Evolutionary conservation across 2,113 vertebrate genomes (phyloP).

Genomic region (Passer montanus): DNA sequence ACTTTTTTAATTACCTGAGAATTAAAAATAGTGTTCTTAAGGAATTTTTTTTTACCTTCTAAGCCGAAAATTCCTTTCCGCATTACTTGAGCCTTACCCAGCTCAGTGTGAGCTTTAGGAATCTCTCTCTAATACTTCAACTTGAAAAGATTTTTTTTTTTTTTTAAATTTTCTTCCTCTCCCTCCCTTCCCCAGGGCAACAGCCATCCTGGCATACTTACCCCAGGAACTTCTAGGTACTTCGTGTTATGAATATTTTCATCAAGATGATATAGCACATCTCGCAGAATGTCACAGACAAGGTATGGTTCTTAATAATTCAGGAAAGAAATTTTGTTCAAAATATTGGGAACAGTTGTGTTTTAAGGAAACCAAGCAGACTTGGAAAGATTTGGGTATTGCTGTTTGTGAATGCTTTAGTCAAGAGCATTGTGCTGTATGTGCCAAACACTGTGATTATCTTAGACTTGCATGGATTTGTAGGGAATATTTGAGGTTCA

Average conservation of each 20-base stretch:
- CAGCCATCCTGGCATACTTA: constrained; percentile 95
- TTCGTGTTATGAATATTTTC: constrained; percentile 98
- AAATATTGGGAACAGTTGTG: background rate
- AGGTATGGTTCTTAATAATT: constrained; percentile 75
- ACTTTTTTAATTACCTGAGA: background rate
- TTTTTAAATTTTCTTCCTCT: background rate
- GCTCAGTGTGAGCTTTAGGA: background rate
- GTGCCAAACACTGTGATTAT: background rate
- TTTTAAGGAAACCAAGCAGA: background rate
- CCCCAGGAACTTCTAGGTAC: constrained; percentile 98
- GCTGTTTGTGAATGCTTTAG: background rate
- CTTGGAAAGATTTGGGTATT: background rate
- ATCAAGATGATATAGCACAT: constrained; percentile 96
- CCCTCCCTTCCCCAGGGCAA: constrained; percentile 77
- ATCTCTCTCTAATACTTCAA: background rate
- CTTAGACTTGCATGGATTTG: background rate
- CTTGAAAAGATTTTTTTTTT: background rate
- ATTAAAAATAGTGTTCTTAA: background rate
- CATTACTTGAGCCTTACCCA: background rate
- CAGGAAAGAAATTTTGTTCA: background rate
- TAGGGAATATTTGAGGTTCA: background rate
- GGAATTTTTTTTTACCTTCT: background rate
- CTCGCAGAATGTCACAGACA: constrained; percentile 96
- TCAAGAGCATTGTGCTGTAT: background rate
- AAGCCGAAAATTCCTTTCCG: background rate